Evolutionary conservation across 2,797 vertebrate species (phyloP).

Genomic region (Cossypha heuglini): DNA sequence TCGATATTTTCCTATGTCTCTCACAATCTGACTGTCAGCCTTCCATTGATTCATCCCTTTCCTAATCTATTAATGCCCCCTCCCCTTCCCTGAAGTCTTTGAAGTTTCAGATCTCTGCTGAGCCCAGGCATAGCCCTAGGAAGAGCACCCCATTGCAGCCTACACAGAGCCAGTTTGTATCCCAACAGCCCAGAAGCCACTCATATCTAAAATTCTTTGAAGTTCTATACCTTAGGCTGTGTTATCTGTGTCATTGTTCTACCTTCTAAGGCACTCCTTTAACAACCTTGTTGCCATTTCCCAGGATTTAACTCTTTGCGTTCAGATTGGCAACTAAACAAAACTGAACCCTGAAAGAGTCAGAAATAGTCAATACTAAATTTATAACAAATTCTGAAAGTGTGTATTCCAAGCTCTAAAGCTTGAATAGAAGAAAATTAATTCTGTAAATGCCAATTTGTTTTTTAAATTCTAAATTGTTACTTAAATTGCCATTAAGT

Average conservation of each 20-base stretch:
- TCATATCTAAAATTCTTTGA: constrained; percentile 39
- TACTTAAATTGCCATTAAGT: background rate
- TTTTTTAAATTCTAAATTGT: background rate
- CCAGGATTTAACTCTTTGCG: background rate
- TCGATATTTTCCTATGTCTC: background rate
- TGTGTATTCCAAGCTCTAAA: background rate
- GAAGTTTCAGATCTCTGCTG: constrained; percentile 38
- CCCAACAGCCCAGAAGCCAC: background rate
- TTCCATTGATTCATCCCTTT: background rate
- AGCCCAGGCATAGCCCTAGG: constrained; percentile 14
- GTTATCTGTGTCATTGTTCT: constrained; percentile 40
- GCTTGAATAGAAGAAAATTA: background rate
- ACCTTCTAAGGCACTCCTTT: background rate
- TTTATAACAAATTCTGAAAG: background rate
- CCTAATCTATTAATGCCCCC: background rate
- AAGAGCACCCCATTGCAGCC: background rate
- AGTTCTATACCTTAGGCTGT: constrained; percentile 5
- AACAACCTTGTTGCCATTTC: background rate
- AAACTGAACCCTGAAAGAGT: background rate
- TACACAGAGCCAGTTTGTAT: background rate
- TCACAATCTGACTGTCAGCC: background rate
- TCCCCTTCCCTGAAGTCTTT: constrained; percentile 3
- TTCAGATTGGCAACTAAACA: background rate
- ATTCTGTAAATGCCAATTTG: background rate
- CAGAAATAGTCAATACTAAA: background rate